Conservation (phyloP, 2,888 invertebrate species). For the Melipona bicolor region DNA sequence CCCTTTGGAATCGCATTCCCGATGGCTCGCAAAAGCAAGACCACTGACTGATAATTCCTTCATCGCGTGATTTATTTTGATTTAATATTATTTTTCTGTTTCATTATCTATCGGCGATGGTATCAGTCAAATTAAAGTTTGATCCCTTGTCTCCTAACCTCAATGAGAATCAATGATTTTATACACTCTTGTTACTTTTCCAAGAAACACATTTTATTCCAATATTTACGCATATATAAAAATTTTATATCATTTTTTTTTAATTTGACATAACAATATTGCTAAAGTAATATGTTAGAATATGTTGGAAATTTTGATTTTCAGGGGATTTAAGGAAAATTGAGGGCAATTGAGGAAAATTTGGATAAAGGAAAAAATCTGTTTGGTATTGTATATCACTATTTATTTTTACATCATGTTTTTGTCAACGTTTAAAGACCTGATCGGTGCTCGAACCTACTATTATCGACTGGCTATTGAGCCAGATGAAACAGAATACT, state of each 20-base stretch:
- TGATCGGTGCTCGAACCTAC: background rate
- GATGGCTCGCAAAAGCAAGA: constrained; percentile 24
- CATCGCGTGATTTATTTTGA: constrained; percentile 28
- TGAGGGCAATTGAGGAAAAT: background rate
- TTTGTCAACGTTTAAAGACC: background rate
- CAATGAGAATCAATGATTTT: background rate
- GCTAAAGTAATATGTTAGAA: background rate
- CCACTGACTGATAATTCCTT: constrained; percentile 36
- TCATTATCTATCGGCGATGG: background rate
- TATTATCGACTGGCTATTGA: background rate
- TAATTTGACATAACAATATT: background rate
- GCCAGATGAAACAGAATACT: background rate
- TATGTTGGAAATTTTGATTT: background rate
- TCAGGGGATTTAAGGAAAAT: too few species aligned
- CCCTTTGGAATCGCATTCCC: constrained; percentile 49
- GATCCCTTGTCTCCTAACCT: constrained; percentile 12
- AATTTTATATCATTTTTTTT: background rate
- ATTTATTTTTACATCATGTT: background rate
- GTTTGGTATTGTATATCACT: background rate
- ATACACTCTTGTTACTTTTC: background rate
- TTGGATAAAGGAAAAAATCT: too few species aligned
- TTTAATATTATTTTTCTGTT: constrained; percentile 33
- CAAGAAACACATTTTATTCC: background rate
- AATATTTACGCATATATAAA: background rate
- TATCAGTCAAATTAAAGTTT: constrained; percentile 25